These are phyloP conservation scores for Boloria selene DNA, from an alignment of 2,888 invertebrate genomes.

Conservation along the genomic window DNA sequence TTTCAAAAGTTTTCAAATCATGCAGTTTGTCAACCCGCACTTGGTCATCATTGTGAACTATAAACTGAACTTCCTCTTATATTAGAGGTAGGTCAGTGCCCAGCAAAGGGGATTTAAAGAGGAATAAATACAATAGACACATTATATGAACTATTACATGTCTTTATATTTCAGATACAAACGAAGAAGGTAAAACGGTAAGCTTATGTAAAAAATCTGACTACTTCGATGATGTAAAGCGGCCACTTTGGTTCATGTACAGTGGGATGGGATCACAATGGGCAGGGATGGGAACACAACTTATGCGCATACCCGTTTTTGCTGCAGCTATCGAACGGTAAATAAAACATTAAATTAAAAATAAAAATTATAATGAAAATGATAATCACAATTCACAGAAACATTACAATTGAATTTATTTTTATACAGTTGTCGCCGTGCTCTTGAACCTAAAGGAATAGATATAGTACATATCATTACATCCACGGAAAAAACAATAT, in stretches of 20 bases:
- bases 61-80: no score
- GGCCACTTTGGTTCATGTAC: slow-evolving; percentile 86
- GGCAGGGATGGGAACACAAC: slow-evolving; percentile 84
- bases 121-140: no score
- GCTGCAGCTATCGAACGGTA: slow-evolving; percentile 53
- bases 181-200: no score
- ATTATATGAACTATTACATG: no score
- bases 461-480: slow-evolving; percentile 86
- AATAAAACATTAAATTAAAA: background rate
- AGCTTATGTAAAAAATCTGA: background rate
- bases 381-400: no score
- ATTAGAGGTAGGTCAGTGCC: no score
- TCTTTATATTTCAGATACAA: no score
- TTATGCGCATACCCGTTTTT: slow-evolving; percentile 85
- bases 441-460: slow-evolving; percentile 80
- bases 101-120: no score
- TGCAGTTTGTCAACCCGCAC: no score
- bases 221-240: slow-evolving; percentile 54
- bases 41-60: no score
- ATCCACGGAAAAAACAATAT: slow-evolving; percentile 78
- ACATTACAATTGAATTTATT: background rate
- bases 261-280: slow-evolving; percentile 66
- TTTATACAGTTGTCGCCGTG: slow-evolving; percentile 70
- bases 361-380: background rate
- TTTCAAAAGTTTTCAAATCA: no score